These are phyloP conservation scores for Pseudochromis fuscus DNA, from an alignment of 2,797 vertebrate species.

Conservation along the genomic window DNA sequence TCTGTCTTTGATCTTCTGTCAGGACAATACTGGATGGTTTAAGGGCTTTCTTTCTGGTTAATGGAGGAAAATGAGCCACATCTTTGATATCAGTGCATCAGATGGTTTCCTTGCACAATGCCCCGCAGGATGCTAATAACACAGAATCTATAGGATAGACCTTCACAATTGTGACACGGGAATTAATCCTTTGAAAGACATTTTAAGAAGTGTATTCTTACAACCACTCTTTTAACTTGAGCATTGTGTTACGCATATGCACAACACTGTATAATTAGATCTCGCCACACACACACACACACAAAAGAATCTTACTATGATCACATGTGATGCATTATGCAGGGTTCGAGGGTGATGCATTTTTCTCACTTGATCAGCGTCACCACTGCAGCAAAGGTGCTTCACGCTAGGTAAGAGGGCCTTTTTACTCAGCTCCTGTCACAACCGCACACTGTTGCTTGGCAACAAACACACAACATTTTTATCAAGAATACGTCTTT, in stretches of 20 bases:
- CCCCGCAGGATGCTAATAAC: slow-evolving; percentile 25
- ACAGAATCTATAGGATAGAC: slow-evolving; percentile 2
- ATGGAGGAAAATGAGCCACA: slow-evolving; percentile 46
- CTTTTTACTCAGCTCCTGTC: slow-evolving; percentile 46
- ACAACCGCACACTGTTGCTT: slow-evolving; percentile 68
- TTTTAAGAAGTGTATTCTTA: neutral
- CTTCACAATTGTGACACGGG: slow-evolving; percentile 5
- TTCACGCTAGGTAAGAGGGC: slow-evolving; percentile 36
- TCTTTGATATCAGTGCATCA: slow-evolving; percentile 46
- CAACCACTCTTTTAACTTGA: neutral
- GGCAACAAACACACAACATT: slow-evolving; percentile 70
- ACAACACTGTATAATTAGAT: neutral
- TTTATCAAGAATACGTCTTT: slow-evolving; percentile 48
- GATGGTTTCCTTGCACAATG: slow-evolving; percentile 25
- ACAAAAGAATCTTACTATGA: slow-evolving; percentile 4
- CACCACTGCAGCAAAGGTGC: slow-evolving; percentile 36
- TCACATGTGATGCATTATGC: slow-evolving; percentile 6
- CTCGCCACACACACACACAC: slow-evolving; percentile 4
- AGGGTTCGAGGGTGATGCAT: slow-evolving; percentile 4
- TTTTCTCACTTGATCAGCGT: slow-evolving; percentile 40
- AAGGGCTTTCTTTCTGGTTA: slow-evolving; percentile 41
- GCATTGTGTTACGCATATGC: neutral
- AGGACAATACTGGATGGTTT: slow-evolving; percentile 31
- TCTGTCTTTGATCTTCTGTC: slow-evolving; percentile 56
- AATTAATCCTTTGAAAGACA: slow-evolving; percentile 17